A percentile compares a stretch with the other conserved stretches of the same genome.
Conservation (phyloP, 2,888 invertebrate genomes). For the Linnaemya tessellans region DNA sequence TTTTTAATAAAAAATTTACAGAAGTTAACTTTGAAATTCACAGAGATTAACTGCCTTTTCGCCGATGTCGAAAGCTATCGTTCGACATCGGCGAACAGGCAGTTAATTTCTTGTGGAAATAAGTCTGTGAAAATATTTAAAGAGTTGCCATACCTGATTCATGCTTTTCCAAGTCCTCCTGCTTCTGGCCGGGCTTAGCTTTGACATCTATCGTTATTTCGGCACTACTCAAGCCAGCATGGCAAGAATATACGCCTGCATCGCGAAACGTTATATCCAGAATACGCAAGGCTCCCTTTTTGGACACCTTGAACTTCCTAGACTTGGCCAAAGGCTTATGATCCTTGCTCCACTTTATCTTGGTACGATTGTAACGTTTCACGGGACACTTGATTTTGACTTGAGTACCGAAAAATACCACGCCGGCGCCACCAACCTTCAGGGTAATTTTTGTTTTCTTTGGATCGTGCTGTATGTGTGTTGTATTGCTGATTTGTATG, state of each 20-base stretch:
- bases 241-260: conserved; percentile 93
- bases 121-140: neutral
- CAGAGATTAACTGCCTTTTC: too few relatives aligned
- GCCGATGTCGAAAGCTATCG: too few relatives aligned
- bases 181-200: conserved; percentile 90
- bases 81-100: too few relatives aligned
- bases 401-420: conserved; percentile 94
- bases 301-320: conserved; percentile 93
- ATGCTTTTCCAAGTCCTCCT: conserved; percentile 89
- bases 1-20: too few relatives aligned
- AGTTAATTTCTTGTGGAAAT: too few relatives aligned
- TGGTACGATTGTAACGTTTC: conserved; percentile 90
- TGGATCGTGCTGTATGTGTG: conserved; percentile 92
- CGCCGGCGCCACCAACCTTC: conserved; percentile 95
- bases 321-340: conserved; percentile 90
- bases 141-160: conserved; percentile 79
- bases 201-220: conserved; percentile 92
- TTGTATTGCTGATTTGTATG: conserved; percentile 91
- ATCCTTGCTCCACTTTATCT: conserved; percentile 95
- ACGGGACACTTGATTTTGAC: conserved; percentile 97
- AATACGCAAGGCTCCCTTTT: conserved; percentile 95
- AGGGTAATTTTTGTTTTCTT: conserved; percentile 92
- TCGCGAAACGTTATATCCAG: conserved; percentile 91
- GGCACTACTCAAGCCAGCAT: conserved; percentile 92
- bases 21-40: too few relatives aligned